phyloP scores from a whole-genome alignment of 2,888 invertebrate genomes.

The Lasioglossum pauxillum region DNA sequence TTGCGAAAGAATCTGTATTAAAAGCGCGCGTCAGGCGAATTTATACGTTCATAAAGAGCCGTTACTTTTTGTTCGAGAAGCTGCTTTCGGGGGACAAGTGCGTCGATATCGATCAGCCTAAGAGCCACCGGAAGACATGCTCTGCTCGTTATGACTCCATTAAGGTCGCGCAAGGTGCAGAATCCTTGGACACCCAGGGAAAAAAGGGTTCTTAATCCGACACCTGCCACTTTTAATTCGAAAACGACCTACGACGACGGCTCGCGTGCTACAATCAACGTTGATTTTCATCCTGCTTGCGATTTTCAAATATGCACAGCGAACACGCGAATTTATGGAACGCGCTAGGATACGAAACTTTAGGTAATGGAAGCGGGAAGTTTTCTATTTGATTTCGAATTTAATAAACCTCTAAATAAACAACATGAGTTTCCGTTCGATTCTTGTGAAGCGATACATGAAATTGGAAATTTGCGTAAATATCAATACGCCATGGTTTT shows the following conservation, averaged over 20 bases:
- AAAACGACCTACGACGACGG: background rate
- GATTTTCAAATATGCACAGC: background rate
- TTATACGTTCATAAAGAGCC: conserved; percentile 39
- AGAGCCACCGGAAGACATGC: conserved; percentile 30
- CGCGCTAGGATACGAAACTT: background rate
- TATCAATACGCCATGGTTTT: background rate
- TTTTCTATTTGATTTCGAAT: background rate
- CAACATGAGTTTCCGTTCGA: background rate
- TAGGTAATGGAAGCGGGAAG: background rate
- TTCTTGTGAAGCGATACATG: background rate
- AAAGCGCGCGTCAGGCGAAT: conserved; percentile 33
- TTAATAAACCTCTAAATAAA: background rate
- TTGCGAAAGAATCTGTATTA: conserved; percentile 46
- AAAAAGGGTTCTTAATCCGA: background rate
- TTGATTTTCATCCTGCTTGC: background rate
- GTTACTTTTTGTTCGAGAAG: background rate
- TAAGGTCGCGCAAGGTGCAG: conserved; percentile 55
- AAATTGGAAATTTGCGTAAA: background rate
- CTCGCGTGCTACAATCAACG: background rate
- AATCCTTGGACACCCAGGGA: conserved; percentile 23
- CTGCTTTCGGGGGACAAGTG: background rate
- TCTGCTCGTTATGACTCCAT: conserved; percentile 46
- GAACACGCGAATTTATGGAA: background rate
- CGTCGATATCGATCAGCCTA: conserved; percentile 49
- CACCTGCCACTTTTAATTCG: conserved; percentile 43